phyloP scores from a whole-genome alignment of 2,797 vertebrate species.

The Melopsittacus undulatus region DNA sequence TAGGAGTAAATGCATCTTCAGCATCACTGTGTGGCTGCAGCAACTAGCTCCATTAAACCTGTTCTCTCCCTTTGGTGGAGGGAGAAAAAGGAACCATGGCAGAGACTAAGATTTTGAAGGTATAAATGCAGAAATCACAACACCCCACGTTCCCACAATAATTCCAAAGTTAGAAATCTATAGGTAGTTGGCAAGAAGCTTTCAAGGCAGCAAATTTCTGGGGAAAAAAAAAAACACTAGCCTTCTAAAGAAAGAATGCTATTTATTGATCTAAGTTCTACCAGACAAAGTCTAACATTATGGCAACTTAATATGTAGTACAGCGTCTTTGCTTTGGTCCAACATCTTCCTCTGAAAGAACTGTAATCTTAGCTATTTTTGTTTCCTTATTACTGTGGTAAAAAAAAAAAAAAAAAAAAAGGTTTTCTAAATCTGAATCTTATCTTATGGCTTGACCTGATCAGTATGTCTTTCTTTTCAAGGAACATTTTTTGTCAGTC shows the following conservation, averaged over 20 bases:
- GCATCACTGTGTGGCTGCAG: not conserved
- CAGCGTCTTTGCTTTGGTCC: not conserved
- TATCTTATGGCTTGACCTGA: not conserved
- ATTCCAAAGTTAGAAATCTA: not conserved
- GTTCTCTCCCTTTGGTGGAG: not conserved
- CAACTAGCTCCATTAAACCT: not conserved
- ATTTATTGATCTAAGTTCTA: not conserved
- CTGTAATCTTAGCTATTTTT: not conserved
- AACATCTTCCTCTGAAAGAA: not conserved
- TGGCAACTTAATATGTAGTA: not conserved
- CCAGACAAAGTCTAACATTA: not conserved
- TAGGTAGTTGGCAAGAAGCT: not conserved
- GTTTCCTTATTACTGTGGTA: not conserved
- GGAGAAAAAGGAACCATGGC: not conserved
- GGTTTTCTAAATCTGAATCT: not conserved
- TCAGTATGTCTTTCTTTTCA: not conserved
- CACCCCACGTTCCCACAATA: not conserved
- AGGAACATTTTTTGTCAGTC: not conserved
- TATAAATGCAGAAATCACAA: not conserved
- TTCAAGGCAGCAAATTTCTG: not conserved
- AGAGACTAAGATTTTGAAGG: not conserved
- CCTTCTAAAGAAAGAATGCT: not conserved
- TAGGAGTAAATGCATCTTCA: not conserved
- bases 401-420: not conserved
- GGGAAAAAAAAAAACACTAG: not conserved